These are phyloP conservation scores for Caenorhabditis inopinata DNA, from an alignment of 1,140 invertebrate genomes.

Conservation along the genomic window DNA sequence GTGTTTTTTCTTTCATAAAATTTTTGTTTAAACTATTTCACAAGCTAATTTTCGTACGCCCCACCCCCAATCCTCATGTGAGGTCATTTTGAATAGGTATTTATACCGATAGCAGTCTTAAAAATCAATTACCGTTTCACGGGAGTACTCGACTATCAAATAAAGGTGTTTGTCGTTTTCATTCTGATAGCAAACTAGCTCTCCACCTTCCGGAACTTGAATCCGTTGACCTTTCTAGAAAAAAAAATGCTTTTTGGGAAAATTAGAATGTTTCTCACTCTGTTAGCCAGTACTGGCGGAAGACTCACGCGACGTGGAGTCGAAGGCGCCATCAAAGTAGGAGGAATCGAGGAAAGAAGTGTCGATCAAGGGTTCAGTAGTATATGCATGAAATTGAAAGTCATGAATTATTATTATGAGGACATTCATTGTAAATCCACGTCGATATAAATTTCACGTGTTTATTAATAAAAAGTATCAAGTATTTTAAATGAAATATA, in stretches of 20 bases:
- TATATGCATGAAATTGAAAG: not conserved
- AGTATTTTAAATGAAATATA: not conserved
- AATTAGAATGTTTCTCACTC: no score
- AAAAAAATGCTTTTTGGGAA: no score
- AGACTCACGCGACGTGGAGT: not conserved
- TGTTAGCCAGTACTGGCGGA: no score
- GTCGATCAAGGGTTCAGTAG: not conserved
- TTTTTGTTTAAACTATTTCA: no score
- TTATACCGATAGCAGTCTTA: not conserved
- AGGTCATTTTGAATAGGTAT: no score
- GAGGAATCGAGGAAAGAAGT: not conserved
- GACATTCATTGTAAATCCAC: no score
- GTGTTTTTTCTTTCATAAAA: no score
- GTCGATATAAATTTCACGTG: not conserved
- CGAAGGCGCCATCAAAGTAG: not conserved
- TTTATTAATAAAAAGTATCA: not conserved
- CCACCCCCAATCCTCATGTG: no score
- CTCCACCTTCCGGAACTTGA: conserved; percentile 20
- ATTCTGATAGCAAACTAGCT: conserved; percentile 6
- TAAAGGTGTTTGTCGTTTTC: not conserved
- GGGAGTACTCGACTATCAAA: not conserved
- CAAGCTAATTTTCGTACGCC: no score
- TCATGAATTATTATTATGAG: no score
- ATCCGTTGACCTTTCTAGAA: not conserved
- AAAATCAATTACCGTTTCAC: not conserved